Percentiles rank a stretch among this genome's conserved stretches.
Evolutionary conservation across 92 coral and sea anemone species (phyloP).

Genomic region (Scolanthus callimorphus): DNA sequence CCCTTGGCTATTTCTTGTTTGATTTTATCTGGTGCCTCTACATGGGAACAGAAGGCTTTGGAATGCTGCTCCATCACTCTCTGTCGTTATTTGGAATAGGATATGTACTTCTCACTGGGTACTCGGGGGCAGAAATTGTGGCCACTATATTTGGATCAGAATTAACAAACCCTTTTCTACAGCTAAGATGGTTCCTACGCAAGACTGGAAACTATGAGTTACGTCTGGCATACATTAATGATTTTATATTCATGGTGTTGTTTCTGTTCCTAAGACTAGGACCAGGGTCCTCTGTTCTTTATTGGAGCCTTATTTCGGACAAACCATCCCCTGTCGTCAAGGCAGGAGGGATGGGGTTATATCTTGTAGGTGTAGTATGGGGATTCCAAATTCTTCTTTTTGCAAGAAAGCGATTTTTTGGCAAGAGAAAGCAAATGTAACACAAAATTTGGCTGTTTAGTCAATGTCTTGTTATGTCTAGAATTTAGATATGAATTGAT

Average conservation of each 20-base stretch:
- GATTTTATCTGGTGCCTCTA: constrained; percentile 87
- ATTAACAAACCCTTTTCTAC: constrained; percentile 88
- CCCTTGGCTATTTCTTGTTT: constrained; percentile 85
- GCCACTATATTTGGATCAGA: constrained; percentile 94
- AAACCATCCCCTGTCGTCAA: constrained; percentile 71
- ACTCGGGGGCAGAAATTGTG: constrained; percentile 82
- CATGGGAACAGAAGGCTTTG: constrained; percentile 89
- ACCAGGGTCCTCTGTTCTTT: constrained; percentile 69
- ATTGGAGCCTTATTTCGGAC: constrained; percentile 35
- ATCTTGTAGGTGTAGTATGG: constrained; percentile 83
- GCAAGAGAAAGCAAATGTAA: constrained; percentile 29
- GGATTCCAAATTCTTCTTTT: constrained; percentile 62
- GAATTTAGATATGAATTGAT: no score
- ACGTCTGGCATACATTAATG: constrained; percentile 73
- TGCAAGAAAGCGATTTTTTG: constrained; percentile 81
- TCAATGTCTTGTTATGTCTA: no score
- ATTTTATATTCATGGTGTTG: constrained; percentile 66
- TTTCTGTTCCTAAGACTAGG: constrained; percentile 83
- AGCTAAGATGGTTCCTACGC: constrained; percentile 92
- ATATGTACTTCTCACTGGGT: constrained; percentile 43
- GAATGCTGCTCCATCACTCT: constrained; percentile 81
- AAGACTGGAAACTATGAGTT: constrained; percentile 74
- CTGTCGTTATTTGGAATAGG: constrained; percentile 58
- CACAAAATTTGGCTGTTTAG: no score
- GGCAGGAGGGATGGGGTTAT: constrained; percentile 74